Evolutionary conservation across 35 echinoderm and acorn worm species (phyloP), one percentile per base, ranked within the genome.

Genomic region (Holothuria glaberrima): DNA sequence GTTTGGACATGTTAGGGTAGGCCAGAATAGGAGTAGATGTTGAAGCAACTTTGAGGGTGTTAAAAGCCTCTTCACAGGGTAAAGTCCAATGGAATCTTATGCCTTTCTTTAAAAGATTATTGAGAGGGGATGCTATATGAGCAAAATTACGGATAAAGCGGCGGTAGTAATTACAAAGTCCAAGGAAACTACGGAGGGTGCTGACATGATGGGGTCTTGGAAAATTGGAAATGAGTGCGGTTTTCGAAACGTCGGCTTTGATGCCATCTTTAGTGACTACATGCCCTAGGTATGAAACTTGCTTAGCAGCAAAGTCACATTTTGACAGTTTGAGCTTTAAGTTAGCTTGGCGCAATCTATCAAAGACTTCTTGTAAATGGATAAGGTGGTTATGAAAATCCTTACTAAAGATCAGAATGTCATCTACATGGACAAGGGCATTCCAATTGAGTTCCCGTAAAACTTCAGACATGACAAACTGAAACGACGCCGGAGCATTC

Each of bases 111-210:
- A 67, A 38, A 22, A 94, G 64, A 34, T 48, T 70, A 18, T 94
- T 86, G 21, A 94, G 41, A 68, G 89, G 93, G 20, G 71, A 17
- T 36, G 89, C 75, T 22, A 90, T 94, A 20, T 38, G 34, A 19
- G 92, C 88, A 86, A 90, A 94, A 59, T 90, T 82, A 32, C 75
- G 72, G 18, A 94, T 72, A 80, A 94, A 94, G 22, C 88, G 45
- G 24, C 92, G 28, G 26, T 87, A 94, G 32, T 89, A 94, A 22
- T 86, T 87, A 88, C 89, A 88, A 12, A 94, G 50, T 16, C 88
- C 92, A 9, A 94, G 48, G 59, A 94, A 94, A 75, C 88, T 34
- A n/a, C 57, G 48, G 4, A 94, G 30, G 20, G 88, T 73, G 50
- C 80, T 65, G 6, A 36, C 71, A 68, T 64, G 54, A 21, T 78